Conservation (phyloP, 2,113 vertebrate species). For the Psophia crepitans region DNA sequence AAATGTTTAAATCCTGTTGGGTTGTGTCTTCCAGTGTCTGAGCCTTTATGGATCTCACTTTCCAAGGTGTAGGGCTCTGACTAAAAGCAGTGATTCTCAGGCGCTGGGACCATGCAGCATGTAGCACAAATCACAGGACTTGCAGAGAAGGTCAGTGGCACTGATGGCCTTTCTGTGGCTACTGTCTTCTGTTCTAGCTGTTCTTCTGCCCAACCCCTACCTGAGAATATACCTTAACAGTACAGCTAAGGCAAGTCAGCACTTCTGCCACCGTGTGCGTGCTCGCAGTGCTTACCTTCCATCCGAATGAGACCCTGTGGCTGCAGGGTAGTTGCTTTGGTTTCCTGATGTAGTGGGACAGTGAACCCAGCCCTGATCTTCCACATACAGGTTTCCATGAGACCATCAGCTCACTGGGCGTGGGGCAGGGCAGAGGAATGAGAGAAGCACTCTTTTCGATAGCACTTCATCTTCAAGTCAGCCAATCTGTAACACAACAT, state of each 20-base stretch:
- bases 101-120: not conserved
- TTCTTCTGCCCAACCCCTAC: not conserved
- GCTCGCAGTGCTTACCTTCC: fast-evolving
- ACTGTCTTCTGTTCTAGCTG: not conserved
- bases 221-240: not conserved
- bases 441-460: not conserved
- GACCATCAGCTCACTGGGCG: not conserved
- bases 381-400: fast-evolving
- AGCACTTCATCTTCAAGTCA: not conserved
- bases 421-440: not conserved
- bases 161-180: not conserved
- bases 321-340: not conserved
- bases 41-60: not conserved
- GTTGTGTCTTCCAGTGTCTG: not conserved
- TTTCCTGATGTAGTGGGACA: fast-evolving
- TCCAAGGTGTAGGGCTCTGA: not conserved
- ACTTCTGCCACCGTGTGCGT: not conserved
- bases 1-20: not conserved
- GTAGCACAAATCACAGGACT: not conserved
- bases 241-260: not conserved
- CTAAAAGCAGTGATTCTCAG: not conserved
- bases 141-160: not conserved
- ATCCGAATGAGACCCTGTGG: fast-evolving
- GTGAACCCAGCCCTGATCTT: not conserved
- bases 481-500: not conserved